Evolutionary conservation across 2,797 vertebrate genomes (phyloP).

Genomic region (Rhinatrema bivittatum): DNA sequence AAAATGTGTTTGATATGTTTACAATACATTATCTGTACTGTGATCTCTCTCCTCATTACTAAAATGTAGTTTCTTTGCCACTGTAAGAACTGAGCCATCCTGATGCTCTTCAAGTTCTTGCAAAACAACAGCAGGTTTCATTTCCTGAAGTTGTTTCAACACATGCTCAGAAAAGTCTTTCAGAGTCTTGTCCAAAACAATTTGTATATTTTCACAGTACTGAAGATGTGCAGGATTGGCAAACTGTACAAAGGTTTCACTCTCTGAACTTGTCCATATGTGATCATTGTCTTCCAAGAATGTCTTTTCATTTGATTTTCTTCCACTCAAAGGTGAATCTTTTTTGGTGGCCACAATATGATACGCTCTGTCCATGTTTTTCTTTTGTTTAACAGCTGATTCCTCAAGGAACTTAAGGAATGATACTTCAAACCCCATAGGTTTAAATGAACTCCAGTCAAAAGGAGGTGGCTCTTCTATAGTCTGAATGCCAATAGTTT

Average conservation of each 20-base stretch:
- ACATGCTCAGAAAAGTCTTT: constrained; percentile 63
- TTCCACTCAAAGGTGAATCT: constrained; percentile 48
- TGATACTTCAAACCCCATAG: constrained; percentile 94
- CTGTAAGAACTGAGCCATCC: constrained; percentile 38
- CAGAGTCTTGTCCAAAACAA: constrained; percentile 72
- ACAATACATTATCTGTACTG: constrained; percentile 47
- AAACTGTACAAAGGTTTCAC: constrained; percentile 70
- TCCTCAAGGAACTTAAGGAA: constrained; percentile 95
- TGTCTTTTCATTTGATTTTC: constrained; percentile 55
- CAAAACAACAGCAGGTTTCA: constrained; percentile 78
- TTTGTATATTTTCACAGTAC: constrained; percentile 72
- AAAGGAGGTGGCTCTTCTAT: constrained; percentile 65
- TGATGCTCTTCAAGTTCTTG: constrained; percentile 56
- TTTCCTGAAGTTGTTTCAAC: constrained; percentile 89
- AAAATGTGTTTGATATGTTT: constrained; percentile 38
- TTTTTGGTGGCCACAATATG: constrained; percentile 63
- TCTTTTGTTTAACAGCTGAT: constrained; percentile 79
- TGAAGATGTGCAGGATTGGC: constrained; percentile 75
- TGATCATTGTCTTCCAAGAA: constrained; percentile 34
- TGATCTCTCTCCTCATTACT: constrained; percentile 38
- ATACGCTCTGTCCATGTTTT: constrained; percentile 65
- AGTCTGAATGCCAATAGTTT: constrained; percentile 54
- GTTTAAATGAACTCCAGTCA: constrained; percentile 83
- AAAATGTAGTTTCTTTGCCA: constrained; percentile 41
- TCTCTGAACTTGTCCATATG: constrained; percentile 50